Evolutionary conservation across 2,888 invertebrate genomes (phyloP).

Genomic region (Tinea semifulvella): DNA sequence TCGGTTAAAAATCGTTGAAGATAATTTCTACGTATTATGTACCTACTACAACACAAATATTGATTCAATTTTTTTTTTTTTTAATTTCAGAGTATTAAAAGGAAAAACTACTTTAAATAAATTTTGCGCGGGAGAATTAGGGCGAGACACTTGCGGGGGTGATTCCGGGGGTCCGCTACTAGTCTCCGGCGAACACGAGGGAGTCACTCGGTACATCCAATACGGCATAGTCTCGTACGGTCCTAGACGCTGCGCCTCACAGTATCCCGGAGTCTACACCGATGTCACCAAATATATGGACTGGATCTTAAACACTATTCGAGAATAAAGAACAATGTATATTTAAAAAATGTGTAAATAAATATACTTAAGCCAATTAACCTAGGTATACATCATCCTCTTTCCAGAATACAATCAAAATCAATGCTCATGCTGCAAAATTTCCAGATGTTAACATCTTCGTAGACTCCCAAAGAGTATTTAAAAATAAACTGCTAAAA

Average conservation of each 20-base stretch:
- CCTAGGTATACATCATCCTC: too few relatives aligned
- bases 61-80: too few relatives aligned
- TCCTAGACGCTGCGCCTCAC: constrained; percentile 27
- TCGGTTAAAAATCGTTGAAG: too few relatives aligned
- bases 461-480: too few relatives aligned
- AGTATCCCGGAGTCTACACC: constrained; percentile 46
- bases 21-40: too few relatives aligned
- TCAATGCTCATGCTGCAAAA: too few relatives aligned
- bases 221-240: constrained; percentile 29
- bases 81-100: constrained; percentile 1
- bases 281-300: constrained; percentile 37
- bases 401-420: too few relatives aligned
- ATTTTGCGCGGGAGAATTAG: constrained; percentile 36
- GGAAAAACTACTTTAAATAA: constrained; percentile 14
- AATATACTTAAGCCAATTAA: too few relatives aligned
- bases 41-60: too few relatives aligned
- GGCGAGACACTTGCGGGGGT: constrained; percentile 68
- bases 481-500: too few relatives aligned
- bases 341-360: too few relatives aligned
- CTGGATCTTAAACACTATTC: constrained; percentile 38
- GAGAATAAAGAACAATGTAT: not conserved
- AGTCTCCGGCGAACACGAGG: constrained; percentile 21
- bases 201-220: constrained; percentile 22
- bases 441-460: too few relatives aligned
- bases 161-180: constrained; percentile 74